Percentiles rank a stretch among this genome's conserved stretches.
phyloP scores from a whole-genome alignment of 2,888 invertebrate genomes.

The Lithophane semibrunnea region DNA sequence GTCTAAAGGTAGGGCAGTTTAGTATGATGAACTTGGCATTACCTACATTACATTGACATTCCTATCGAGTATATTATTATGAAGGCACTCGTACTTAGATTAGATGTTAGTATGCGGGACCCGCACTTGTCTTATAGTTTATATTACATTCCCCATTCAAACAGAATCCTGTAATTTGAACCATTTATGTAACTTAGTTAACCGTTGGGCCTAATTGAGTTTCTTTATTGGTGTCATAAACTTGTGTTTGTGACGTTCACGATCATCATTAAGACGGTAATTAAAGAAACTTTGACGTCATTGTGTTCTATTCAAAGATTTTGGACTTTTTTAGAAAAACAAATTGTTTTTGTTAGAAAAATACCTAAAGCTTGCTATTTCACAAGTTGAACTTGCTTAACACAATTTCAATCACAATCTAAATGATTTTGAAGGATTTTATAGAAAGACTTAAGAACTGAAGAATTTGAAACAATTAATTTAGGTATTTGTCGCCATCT shows the following conservation, averaged over 20 bases:
- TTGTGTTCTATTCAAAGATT: not conserved
- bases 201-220: slow-evolving; percentile 27
- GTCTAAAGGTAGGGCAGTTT: not conserved
- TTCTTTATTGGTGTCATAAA: slow-evolving; percentile 43
- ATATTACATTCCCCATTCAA: not conserved
- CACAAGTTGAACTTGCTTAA: too few relatives aligned
- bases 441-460: too few relatives aligned
- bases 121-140: not conserved
- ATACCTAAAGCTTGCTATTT: too few relatives aligned
- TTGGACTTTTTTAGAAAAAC: too few relatives aligned
- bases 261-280: slow-evolving; percentile 19
- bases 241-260: slow-evolving; percentile 16
- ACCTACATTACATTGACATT: not conserved
- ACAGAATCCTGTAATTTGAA: not conserved
- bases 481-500: too few relatives aligned
- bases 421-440: too few relatives aligned
- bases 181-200: slow-evolving; percentile 23
- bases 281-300: slow-evolving; percentile 39
- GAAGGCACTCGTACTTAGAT: not conserved
- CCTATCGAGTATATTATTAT: not conserved
- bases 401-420: too few relatives aligned
- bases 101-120: not conserved
- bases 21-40: not conserved
- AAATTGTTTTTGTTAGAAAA: too few relatives aligned
- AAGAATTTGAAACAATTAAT: too few relatives aligned